Evolutionary conservation across 1,140 invertebrate genomes (phyloP), one percentile per base, ranked within the genome.

Genomic region (Octopus sinensis): DNA sequence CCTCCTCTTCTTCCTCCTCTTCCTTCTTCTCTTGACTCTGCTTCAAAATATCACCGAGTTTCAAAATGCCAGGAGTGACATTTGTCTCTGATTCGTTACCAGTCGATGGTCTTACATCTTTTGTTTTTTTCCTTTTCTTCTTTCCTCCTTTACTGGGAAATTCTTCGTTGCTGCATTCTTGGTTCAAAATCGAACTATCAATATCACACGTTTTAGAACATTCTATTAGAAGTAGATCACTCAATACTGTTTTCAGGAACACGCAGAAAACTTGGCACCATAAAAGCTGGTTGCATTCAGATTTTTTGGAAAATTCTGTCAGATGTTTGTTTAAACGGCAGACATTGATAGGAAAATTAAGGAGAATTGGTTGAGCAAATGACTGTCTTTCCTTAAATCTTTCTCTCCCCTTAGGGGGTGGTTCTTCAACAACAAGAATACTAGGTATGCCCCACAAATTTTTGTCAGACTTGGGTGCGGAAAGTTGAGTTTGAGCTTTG

Each of bases 401-500:
- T 73, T 62, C 17, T 62, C 5, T 73, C 30, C 13, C 6, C 13
- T 73, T 73, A 6, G 68, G 5, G 4, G 68, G 17, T 73, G 56
- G 17, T 73, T 73, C 68, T 73, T 73, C 68, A n/a, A 23, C 30
- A 73, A 73, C 30, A 13, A 73, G 30, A 73, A 62, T 9, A 62
- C 30, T 13, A 10, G 68, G 5, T 13, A 73, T n/a, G 6, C 68
- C 68, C 68, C 68, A 73, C 0, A 23, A 4, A 73, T 9, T 73
- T n/a, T 13, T 23, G 6, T 73, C 68, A 6, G 68, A n/a, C 6
- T 73, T 7, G 5, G 13, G 17, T 73, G 17, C 4, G 30, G 79
- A 80, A 54, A 83, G 82, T 79, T 87, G 87, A 10, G 80, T 79
- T 52, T 84, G 84, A 10, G 88, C 87, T 5, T 84, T 83, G 7